phyloP scores from a whole-genome alignment of 2,113 vertebrate genomes.

The Motacilla tschutschensis region DNA sequence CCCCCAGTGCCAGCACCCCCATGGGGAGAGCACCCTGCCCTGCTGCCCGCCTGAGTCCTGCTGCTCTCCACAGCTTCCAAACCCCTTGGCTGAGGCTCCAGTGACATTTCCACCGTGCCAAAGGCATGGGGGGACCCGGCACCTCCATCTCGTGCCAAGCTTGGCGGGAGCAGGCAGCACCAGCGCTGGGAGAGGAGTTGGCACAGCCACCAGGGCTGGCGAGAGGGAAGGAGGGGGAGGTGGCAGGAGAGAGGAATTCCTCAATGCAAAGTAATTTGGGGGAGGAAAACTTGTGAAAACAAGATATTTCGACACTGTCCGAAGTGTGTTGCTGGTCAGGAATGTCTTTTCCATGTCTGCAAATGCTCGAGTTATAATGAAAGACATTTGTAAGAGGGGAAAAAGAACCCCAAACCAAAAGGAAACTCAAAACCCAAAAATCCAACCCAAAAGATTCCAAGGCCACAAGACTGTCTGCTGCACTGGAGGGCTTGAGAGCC shows the following conservation, averaged over 20 bases:
- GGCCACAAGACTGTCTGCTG: not conserved
- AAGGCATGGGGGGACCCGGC: not conserved
- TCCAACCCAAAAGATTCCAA: not conserved
- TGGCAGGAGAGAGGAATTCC: slow-evolving; percentile 12
- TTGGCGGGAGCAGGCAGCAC: not conserved
- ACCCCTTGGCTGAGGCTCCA: not conserved
- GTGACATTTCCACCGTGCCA: not conserved
- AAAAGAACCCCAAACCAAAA: not conserved
- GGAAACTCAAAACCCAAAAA: not conserved
- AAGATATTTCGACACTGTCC: slow-evolving; percentile 54
- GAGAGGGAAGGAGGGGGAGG: not conserved
- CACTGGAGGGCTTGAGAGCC: not conserved
- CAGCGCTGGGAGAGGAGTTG: not conserved
- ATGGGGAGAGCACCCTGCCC: not conserved
- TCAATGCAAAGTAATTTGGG: slow-evolving; percentile 37
- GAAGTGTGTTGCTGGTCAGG: slow-evolving; percentile 38
- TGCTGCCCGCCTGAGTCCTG: not conserved
- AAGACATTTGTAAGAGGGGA: slow-evolving; percentile 18
- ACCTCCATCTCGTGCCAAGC: not conserved
- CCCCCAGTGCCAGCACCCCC: not conserved
- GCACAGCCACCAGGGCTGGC: not conserved
- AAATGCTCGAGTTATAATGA: not conserved
- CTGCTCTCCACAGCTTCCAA: not conserved
- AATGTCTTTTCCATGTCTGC: slow-evolving; percentile 56
- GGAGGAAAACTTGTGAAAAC: slow-evolving; percentile 63